Percentiles rank a stretch among this genome's conserved stretches.
phyloP scores from a whole-genome alignment of 2,888 invertebrate genomes.

The Drosophila incognita region DNA sequence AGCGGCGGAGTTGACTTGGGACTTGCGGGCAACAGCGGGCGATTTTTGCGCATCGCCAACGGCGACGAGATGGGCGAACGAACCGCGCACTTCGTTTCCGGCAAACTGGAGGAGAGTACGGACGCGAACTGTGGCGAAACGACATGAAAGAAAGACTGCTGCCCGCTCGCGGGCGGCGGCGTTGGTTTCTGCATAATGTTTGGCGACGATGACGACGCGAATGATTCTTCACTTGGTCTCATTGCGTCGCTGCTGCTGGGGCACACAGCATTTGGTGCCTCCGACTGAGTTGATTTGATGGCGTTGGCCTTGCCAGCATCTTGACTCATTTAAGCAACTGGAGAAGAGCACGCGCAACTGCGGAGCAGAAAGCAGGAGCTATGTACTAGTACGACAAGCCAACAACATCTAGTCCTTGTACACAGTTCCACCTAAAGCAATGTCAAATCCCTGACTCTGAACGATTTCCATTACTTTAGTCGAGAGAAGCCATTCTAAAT shows the following conservation, averaged over 20 bases:
- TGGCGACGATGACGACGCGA: conserved; percentile 25
- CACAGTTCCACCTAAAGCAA: conserved; percentile 5
- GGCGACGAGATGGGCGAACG: conserved; percentile 82
- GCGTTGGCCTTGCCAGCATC: conserved; percentile 72
- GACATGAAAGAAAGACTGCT: conserved; percentile 75
- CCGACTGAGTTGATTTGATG: conserved; percentile 32
- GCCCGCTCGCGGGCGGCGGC: conserved; percentile 58
- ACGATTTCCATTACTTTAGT: neutral
- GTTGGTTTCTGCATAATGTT: conserved; percentile 64
- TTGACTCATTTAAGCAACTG: conserved; percentile 81
- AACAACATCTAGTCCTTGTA: neutral
- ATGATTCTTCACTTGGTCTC: conserved; percentile 51
- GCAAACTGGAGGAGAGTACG: conserved; percentile 72
- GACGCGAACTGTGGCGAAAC: conserved; percentile 80
- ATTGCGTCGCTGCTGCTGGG: conserved; percentile 22
- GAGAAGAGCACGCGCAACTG: conserved; percentile 38
- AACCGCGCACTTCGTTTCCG: conserved; percentile 74
- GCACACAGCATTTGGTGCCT: conserved; percentile 31
- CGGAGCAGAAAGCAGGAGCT: neutral
- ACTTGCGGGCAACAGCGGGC: conserved; percentile 70
- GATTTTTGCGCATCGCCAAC: conserved; percentile 74
- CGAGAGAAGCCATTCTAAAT: conserved; percentile 1
- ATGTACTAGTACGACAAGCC: conserved; percentile 5
- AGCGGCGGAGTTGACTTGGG: conserved; percentile 82
- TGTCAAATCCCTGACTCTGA: neutral